phyloP scores from a whole-genome alignment of 1,140 invertebrate species.

The Dolichoris vasculosae region DNA sequence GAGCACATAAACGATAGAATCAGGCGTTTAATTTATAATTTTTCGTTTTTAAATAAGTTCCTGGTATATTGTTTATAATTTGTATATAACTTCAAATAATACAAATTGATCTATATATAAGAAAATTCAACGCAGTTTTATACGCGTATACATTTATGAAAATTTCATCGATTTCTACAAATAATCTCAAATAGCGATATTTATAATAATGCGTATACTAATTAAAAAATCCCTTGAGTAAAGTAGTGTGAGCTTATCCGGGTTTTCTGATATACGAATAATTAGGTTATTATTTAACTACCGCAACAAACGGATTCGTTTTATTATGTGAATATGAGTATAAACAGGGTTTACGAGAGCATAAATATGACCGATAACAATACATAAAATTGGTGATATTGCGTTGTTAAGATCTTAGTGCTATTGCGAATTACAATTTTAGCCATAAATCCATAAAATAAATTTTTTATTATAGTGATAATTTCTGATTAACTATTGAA shows the following conservation, averaged over 20 bases:
- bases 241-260: background rate
- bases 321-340: background rate
- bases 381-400: background rate
- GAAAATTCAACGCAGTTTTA: too few species aligned
- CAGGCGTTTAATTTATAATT: too few species aligned
- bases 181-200: background rate
- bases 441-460: background rate
- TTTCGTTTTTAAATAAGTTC: too few species aligned
- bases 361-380: constrained; percentile 1
- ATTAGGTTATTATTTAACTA: background rate
- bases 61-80: too few species aligned
- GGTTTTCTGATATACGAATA: background rate
- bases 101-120: too few species aligned
- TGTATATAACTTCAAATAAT: too few species aligned
- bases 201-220: background rate
- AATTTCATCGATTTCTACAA: background rate
- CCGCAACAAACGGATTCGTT: background rate
- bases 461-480: background rate
- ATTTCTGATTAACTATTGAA: too few species aligned
- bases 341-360: background rate
- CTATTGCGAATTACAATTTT: background rate
- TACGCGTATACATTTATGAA: too few species aligned
- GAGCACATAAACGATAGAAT: too few species aligned
- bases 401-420: background rate
- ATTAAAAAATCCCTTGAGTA: background rate